These are phyloP conservation scores for Parasteatoda lunata DNA, from an alignment of 2,888 invertebrate species.

Conservation along the genomic window DNA sequence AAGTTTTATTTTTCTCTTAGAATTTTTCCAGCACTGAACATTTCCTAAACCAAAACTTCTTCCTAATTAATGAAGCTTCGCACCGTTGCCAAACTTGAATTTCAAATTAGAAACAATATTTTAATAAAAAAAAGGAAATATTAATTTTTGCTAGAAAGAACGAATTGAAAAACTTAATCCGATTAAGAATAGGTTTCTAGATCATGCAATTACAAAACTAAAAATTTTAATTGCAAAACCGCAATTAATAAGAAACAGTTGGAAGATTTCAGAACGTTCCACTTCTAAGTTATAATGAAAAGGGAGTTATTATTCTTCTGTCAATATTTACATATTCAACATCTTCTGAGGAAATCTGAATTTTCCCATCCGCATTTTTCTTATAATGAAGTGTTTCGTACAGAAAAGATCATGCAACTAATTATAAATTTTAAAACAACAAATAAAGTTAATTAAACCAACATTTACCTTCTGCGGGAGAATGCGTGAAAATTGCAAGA, in stretches of 20 bases:
- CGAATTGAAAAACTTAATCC: conserved; percentile 5
- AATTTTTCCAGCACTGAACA: neutral
- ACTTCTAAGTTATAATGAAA: conserved; percentile 26
- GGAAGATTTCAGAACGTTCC: conserved; percentile 21
- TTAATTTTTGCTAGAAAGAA: neutral
- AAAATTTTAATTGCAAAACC: conserved; percentile 57
- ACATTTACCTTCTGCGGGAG: conserved; percentile 43
- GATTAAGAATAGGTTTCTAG: conserved; percentile 41
- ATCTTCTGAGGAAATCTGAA: conserved; percentile 23
- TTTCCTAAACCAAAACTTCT: neutral
- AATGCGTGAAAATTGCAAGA: conserved; percentile 18
- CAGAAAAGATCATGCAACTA: conserved; percentile 50
- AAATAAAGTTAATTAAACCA: conserved; percentile 58
- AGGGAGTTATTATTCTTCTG: conserved; percentile 46
- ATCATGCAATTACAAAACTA: conserved; percentile 5
- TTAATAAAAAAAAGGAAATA: conserved; percentile 33
- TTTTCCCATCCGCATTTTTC: neutral
- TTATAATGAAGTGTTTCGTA: conserved; percentile 37
- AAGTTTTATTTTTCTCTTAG: too few species aligned
- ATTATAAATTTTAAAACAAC: conserved; percentile 56
- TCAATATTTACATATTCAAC: conserved; percentile 62
- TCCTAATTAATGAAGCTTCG: conserved; percentile 43
- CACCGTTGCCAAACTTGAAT: conserved; percentile 42
- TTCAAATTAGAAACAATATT: conserved; percentile 48
- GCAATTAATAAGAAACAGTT: conserved; percentile 37